These are phyloP conservation scores for Troilus luridus DNA, from an alignment of 2,888 invertebrate species.

Conservation along the genomic window DNA sequence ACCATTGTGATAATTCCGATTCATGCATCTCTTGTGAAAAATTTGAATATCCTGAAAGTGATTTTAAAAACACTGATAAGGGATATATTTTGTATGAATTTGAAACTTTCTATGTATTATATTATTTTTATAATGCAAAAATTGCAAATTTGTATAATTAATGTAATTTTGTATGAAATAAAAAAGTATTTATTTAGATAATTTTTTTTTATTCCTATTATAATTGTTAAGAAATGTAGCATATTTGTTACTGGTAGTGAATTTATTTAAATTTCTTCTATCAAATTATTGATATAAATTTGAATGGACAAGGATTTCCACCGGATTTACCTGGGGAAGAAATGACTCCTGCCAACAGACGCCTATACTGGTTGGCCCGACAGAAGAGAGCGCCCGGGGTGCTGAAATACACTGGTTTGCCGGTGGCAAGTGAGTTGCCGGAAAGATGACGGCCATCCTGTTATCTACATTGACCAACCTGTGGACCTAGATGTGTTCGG, in stretches of 20 bases:
- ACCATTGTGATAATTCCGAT: conserved; percentile 2
- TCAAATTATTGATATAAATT: neutral
- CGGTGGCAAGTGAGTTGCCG: no score
- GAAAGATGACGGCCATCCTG: no score
- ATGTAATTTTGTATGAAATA: conserved; percentile 22
- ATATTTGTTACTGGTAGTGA: neutral
- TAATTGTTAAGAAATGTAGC: neutral
- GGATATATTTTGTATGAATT: conserved; percentile 13
- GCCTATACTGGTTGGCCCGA: no score
- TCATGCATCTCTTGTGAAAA: neutral
- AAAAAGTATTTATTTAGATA: conserved; percentile 14
- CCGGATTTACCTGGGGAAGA: no score
- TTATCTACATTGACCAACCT: no score
- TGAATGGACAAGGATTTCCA: no score
- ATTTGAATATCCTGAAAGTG: neutral
- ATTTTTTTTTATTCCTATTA: neutral
- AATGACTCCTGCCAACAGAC: no score
- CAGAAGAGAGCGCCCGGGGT: no score
- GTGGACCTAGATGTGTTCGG: no score
- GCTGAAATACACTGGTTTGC: no score
- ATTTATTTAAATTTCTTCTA: neutral
- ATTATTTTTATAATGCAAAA: conserved; percentile 25
- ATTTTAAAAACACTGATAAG: neutral
- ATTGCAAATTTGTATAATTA: neutral
- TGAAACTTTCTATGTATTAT: neutral